Percentiles rank a stretch among this genome's conserved stretches.
These are phyloP conservation scores for Achatina immaculata DNA, from an alignment of 1,140 invertebrate genomes.

Conservation along the genomic window DNA sequence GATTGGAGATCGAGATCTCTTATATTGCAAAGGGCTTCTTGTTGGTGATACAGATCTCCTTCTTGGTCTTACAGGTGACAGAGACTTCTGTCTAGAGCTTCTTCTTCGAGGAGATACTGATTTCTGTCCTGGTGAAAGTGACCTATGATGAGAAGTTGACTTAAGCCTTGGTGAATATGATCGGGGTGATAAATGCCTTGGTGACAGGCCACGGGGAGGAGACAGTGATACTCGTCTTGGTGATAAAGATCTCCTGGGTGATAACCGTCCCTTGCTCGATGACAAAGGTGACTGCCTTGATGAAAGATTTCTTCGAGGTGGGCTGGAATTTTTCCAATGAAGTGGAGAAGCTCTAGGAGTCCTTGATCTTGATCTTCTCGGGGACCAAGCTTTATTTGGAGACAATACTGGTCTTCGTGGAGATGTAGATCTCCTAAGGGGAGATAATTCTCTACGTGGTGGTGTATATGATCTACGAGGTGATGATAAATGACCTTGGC, in stretches of 20 bases:
- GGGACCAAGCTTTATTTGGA: too few relatives aligned
- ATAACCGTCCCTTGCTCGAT: background rate
- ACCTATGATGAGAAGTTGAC: background rate
- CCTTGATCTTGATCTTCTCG: background rate
- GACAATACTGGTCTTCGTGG: too few relatives aligned
- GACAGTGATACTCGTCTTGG: background rate
- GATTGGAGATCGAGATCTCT: slow-evolving; percentile 20
- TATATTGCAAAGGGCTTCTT: background rate
- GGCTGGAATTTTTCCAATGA: background rate
- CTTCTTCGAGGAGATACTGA: background rate
- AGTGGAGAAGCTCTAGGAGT: background rate
- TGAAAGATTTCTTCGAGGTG: background rate
- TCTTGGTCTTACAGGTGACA: slow-evolving; percentile 20
- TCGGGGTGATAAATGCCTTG: background rate
- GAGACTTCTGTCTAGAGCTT: background rate
- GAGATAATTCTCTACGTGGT: background rate
- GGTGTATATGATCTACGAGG: background rate
- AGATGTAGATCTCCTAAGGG: background rate
- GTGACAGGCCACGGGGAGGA: too few relatives aligned
- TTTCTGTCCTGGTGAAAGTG: slow-evolving; percentile 1
- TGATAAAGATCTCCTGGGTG: slow-evolving; percentile 1
- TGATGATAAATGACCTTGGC: background rate
- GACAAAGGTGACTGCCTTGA: background rate
- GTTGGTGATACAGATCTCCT: slow-evolving; percentile 10
- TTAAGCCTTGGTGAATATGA: background rate